Base-by-base conservation (phyloP, 64 coral and sea anemone genomes). In the Montipora cactus region DNA sequence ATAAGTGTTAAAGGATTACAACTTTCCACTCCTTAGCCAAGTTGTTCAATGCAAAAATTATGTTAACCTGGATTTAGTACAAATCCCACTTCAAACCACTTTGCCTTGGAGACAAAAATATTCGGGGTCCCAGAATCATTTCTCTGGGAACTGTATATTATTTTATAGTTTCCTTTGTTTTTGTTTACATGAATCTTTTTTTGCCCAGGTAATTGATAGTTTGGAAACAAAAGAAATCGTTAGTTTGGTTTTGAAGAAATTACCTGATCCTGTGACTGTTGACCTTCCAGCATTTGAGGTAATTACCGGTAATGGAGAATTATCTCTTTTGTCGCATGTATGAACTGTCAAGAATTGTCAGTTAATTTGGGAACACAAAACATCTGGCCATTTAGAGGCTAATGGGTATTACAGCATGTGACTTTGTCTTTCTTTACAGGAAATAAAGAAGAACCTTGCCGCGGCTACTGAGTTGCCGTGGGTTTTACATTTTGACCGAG, bases 401-500 rank as follows among this genome's bases (percentile, higher is more conserved):
- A 11, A 8, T 8, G 53, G 6, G 11, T 8, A 57, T 57, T 57
- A 57, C 53, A 57, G 11, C 0, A 49, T 49, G 44, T 49, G 8
- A 5, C 73, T 53, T 11, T 73, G 25, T 77, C 77, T 85, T 7
- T 62, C 19, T 84, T 71, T 77, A 19, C 61, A 97, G 95, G 79
- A 92, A 88, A 79, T 95, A 18, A 84, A 71, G 74, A 74, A 20
- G 44, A 79, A 92, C 72, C 81, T 97, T 73, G 83, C 87, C 51
- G 70, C 21, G 57, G 68, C 77, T 10, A 87, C 49, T 52, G 91
- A 91, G 8, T 22, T 94, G 49, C 92, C 85, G 37, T 98, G 97
- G 97, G 88, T 98, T 59, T 88, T 98, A 21, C 97, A 95, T 76
- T 98, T 98, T 94, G 97, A 94, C 20, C 87, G 85, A 14, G 97